These are phyloP conservation scores for Aporophyla nigra DNA, from an alignment of 2,888 invertebrate genomes.

Conservation along the genomic window DNA sequence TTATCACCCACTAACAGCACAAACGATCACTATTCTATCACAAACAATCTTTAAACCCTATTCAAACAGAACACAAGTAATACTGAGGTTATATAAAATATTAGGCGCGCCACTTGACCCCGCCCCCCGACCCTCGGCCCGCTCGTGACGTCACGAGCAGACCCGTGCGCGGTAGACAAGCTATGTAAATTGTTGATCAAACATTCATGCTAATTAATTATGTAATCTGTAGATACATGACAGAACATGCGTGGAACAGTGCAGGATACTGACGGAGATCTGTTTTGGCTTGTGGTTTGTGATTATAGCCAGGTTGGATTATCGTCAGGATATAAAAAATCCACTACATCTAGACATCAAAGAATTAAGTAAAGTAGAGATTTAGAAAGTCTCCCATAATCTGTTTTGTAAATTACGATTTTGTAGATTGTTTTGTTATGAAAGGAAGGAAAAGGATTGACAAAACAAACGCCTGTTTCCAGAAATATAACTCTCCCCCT, in stretches of 20 bases:
- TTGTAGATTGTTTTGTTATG: not conserved
- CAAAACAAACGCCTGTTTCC: not conserved
- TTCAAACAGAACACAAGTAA: conserved; percentile 37
- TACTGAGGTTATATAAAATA: conserved; percentile 51
- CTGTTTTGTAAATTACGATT: not conserved
- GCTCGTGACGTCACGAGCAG: conserved; percentile 37
- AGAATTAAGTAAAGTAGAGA: not conserved
- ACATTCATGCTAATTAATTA: conserved; percentile 44
- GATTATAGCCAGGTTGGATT: too few relatives aligned
- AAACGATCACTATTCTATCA: conserved; percentile 20
- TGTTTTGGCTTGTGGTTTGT: not conserved
- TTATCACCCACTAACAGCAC: conserved; percentile 4
- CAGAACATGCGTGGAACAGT: not conserved
- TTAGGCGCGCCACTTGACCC: conserved; percentile 30
- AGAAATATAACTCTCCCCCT: not conserved
- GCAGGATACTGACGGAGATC: not conserved
- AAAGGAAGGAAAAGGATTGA: not conserved
- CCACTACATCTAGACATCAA: not conserved
- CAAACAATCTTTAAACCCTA: conserved; percentile 9
- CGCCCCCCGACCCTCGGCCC: conserved; percentile 1
- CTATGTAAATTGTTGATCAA: conserved; percentile 24
- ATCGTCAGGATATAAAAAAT: not conserved
- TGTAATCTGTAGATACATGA: conserved; percentile 31
- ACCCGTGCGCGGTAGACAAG: conserved; percentile 7
- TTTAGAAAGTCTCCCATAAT: not conserved